Evolutionary conservation across 2,888 invertebrate species (phyloP).

Genomic region (Listrodromus nycthemerus): DNA sequence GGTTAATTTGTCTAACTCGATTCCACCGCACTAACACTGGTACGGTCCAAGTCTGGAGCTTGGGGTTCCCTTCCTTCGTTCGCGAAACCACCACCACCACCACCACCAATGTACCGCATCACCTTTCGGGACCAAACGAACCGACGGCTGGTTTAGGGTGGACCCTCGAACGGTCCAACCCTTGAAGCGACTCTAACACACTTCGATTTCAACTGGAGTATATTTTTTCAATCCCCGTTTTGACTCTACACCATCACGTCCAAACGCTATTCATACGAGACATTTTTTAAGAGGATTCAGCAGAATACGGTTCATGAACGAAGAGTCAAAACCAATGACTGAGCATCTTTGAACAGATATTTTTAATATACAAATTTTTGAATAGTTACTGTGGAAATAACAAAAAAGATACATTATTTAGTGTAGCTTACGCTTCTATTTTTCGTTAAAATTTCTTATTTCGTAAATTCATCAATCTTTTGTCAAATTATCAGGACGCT

Average conservation of each 20-base stretch:
- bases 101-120: constrained; percentile 32
- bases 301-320: background rate
- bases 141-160: constrained; percentile 56
- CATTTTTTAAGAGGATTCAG: background rate
- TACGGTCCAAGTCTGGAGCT: constrained; percentile 7
- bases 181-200: constrained; percentile 50
- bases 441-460: too few species aligned
- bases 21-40: constrained; percentile 76
- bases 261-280: constrained; percentile 2
- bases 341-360: background rate
- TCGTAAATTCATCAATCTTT: too few species aligned
- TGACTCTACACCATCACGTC: constrained; percentile 25
- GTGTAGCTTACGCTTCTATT: too few species aligned
- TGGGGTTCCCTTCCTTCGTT: constrained; percentile 29
- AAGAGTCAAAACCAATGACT: background rate
- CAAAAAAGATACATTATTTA: too few species aligned
- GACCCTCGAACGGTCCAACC: constrained; percentile 56
- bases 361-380: too few species aligned
- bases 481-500: background rate
- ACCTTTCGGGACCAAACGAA: constrained; percentile 39
- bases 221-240: constrained; percentile 50
- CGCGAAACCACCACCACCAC: constrained; percentile 44
- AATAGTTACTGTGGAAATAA: too few species aligned
- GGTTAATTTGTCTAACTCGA: constrained; percentile 84
- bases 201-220: constrained; percentile 36